These are phyloP conservation scores for Aphidius gifuensis DNA, from an alignment of 1,140 invertebrate species.

Conservation along the genomic window DNA sequence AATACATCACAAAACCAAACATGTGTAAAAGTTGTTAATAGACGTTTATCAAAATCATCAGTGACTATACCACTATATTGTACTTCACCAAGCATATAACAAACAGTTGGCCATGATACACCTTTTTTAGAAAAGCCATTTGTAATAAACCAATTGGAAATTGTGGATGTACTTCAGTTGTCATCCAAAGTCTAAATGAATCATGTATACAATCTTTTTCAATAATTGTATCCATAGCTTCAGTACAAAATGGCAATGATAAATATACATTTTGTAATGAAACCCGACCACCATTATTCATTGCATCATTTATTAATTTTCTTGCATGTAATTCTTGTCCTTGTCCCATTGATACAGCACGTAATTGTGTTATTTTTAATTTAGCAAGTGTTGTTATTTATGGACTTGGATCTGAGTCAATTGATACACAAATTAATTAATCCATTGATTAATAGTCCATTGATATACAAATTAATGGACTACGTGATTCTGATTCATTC, in stretches of 20 bases:
- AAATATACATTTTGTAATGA: constrained; percentile 94
- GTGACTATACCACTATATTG: constrained; percentile 95
- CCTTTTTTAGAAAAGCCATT: constrained; percentile 94
- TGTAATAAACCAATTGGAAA: constrained; percentile 86
- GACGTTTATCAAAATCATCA: constrained; percentile 91
- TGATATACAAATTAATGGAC: constrained; percentile 86
- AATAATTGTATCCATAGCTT: constrained; percentile 84
- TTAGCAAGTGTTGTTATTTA: constrained; percentile 87
- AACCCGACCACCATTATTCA: constrained; percentile 81
- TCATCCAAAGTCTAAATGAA: constrained; percentile 92
- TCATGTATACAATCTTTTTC: constrained; percentile 82
- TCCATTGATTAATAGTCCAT: constrained; percentile 82
- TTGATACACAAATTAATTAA: constrained; percentile 88
- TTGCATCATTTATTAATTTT: constrained; percentile 80
- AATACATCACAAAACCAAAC: constrained; percentile 89
- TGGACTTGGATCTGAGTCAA: constrained; percentile 93
- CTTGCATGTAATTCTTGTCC: constrained; percentile 92
- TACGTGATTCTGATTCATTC: constrained; percentile 82
- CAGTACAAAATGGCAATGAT: constrained; percentile 87
- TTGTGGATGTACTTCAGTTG: constrained; percentile 88
- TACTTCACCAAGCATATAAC: constrained; percentile 93
- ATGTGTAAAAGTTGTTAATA: constrained; percentile 85
- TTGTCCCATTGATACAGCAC: constrained; percentile 93
- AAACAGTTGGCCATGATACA: constrained; percentile 95
- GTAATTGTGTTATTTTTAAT: constrained; percentile 74